phyloP scores from a whole-genome alignment of 2,888 invertebrate genomes.

The Acleris sparsana region DNA sequence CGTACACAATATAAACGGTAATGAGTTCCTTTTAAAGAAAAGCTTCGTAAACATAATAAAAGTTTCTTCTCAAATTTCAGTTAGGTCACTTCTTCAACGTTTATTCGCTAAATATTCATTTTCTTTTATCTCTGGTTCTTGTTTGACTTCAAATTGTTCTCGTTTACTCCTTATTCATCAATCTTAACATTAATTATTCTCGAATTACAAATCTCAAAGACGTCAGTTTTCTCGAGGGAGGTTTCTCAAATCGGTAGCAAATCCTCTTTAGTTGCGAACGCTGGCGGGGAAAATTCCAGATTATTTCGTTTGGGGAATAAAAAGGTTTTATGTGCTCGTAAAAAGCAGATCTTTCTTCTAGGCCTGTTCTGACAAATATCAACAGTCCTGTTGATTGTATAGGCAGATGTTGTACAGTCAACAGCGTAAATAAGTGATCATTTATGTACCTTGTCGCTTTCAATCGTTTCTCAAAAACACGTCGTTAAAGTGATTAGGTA shows the following conservation, averaged over 20 bases:
- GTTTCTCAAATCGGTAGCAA: slow-evolving; percentile 24
- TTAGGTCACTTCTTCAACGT: not conserved
- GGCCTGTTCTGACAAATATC: slow-evolving; percentile 39
- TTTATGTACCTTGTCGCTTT: too few species aligned
- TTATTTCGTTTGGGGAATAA: slow-evolving; percentile 37
- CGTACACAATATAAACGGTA: not conserved
- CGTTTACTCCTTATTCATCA: slow-evolving; percentile 10
- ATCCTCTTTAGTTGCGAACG: slow-evolving; percentile 24
- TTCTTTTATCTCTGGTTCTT: not conserved
- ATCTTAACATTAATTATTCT: slow-evolving; percentile 12
- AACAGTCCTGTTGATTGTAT: slow-evolving; percentile 43
- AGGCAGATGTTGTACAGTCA: slow-evolving; percentile 37
- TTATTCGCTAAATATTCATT: slow-evolving; percentile 11
- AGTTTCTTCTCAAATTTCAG: too few species aligned
- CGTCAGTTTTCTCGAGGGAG: slow-evolving; percentile 1
- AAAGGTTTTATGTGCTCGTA: slow-evolving; percentile 45
- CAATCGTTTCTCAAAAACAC: too few species aligned
- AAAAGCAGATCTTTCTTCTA: slow-evolving; percentile 44
- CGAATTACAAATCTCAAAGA: slow-evolving; percentile 8
- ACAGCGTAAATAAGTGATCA: too few species aligned
- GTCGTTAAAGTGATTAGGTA: too few species aligned
- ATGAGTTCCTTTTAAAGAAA: too few species aligned
- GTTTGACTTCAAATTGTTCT: slow-evolving; percentile 12
- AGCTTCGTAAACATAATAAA: too few species aligned
- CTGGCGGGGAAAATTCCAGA: slow-evolving; percentile 27